Conservation (phyloP, 2,113 vertebrate species). For the Loxodonta africana region DNA sequence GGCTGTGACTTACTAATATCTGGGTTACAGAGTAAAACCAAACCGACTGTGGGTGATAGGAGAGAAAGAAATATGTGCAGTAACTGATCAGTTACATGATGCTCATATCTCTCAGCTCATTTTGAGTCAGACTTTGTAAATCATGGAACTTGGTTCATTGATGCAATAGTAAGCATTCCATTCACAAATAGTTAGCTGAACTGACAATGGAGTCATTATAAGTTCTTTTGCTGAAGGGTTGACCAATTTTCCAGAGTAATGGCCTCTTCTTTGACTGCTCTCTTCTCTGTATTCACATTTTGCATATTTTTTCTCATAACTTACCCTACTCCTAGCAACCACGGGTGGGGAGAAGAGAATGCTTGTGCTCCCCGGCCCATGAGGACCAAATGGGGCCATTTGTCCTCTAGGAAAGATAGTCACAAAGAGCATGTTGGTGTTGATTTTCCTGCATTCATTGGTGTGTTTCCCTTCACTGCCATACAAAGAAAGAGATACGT, state of each 20-base stretch:
- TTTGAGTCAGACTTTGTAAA: conserved; percentile 76
- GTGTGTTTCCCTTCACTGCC: background rate
- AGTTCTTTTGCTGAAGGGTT: conserved; percentile 7
- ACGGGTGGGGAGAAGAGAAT: background rate
- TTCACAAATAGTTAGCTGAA: conserved; percentile 66
- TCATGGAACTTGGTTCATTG: conserved; percentile 58
- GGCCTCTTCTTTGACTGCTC: background rate
- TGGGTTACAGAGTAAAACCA: conserved; percentile 35
- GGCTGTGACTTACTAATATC: background rate
- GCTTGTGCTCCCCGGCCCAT: rapidly evolving
- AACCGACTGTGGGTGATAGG: conserved; percentile 21
- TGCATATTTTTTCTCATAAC: background rate
- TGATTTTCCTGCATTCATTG: background rate
- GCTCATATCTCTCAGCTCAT: background rate
- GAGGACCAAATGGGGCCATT: background rate
- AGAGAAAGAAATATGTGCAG: background rate
- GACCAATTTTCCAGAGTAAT: conserved; percentile 21
- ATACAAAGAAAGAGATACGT: background rate
- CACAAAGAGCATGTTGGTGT: background rate
- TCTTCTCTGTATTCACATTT: background rate
- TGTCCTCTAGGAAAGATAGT: background rate
- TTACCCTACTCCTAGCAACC: conserved; percentile 18
- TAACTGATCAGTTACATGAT: background rate
- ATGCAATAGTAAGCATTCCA: conserved; percentile 73
- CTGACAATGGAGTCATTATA: conserved; percentile 64